phyloP scores from a whole-genome alignment of 1,140 invertebrate species.

The Plectrocnemia conspersa region DNA sequence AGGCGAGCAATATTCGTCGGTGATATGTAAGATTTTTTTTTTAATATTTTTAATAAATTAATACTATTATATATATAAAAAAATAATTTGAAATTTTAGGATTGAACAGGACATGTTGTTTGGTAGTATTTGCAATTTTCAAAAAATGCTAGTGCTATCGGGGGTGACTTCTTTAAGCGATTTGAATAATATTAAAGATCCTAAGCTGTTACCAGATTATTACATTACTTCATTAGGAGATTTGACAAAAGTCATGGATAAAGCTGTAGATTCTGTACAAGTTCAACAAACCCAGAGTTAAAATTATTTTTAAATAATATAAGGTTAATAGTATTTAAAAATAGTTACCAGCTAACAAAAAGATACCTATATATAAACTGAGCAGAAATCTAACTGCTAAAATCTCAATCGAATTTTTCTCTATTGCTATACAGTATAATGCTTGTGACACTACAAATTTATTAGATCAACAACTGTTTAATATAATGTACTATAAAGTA shows the following conservation, averaged over 20 bases:
- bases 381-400: too few species aligned
- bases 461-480: too few species aligned
- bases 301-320: too few species aligned
- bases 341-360: too few species aligned
- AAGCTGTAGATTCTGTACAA: conserved; percentile 29
- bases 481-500: too few species aligned
- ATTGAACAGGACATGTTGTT: conserved; percentile 48
- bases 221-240: conserved; percentile 36
- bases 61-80: background rate
- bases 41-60: background rate
- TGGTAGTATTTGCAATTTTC: conserved; percentile 44
- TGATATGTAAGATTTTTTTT: conserved; percentile 41
- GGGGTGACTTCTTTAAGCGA: conserved; percentile 39
- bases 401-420: too few species aligned
- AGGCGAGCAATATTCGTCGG: conserved; percentile 50
- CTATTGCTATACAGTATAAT: too few species aligned
- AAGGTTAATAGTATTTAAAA: too few species aligned
- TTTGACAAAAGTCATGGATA: conserved; percentile 30
- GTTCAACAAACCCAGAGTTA: too few species aligned
- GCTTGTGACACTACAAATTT: too few species aligned
- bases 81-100: conserved; percentile 29
- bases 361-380: too few species aligned
- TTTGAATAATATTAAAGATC: background rate
- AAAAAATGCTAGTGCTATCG: conserved; percentile 44
- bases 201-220: conserved; percentile 38